Conservation (phyloP, 2,113 vertebrate genomes). For the Merops nubicus region DNA sequence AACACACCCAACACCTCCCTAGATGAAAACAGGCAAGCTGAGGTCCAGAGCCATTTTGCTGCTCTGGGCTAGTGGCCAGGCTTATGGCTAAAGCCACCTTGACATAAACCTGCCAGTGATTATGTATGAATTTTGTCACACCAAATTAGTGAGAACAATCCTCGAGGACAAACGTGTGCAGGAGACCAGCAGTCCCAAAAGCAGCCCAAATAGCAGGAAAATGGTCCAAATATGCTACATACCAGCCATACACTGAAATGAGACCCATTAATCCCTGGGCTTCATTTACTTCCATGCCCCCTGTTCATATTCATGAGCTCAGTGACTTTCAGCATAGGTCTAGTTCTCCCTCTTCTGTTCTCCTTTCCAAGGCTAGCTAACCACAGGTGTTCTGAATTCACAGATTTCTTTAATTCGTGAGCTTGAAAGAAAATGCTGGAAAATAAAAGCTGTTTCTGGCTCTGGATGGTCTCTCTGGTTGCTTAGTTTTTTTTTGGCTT, state of each 20-base stretch:
- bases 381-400: neutral
- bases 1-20: neutral
- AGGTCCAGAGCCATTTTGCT: neutral
- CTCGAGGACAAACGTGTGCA: neutral
- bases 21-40: neutral
- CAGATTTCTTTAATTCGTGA: conserved; percentile 28
- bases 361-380: conserved; percentile 1
- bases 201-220: neutral
- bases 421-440: conserved; percentile 3
- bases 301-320: conserved; percentile 32
- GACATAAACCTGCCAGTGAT: neutral
- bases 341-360: neutral
- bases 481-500: neutral
- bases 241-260: neutral
- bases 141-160: neutral
- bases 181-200: neutral
- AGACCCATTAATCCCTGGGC: neutral
- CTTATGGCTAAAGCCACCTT: neutral
- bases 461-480: neutral
- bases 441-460: conserved; percentile 7
- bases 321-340: neutral
- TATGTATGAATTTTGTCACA: neutral
- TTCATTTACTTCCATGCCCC: neutral
- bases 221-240: neutral
- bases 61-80: rapidly evolving